Evolutionary conservation across 2,888 invertebrate species (phyloP).

Genomic region (Ectemnius cavifrons): DNA sequence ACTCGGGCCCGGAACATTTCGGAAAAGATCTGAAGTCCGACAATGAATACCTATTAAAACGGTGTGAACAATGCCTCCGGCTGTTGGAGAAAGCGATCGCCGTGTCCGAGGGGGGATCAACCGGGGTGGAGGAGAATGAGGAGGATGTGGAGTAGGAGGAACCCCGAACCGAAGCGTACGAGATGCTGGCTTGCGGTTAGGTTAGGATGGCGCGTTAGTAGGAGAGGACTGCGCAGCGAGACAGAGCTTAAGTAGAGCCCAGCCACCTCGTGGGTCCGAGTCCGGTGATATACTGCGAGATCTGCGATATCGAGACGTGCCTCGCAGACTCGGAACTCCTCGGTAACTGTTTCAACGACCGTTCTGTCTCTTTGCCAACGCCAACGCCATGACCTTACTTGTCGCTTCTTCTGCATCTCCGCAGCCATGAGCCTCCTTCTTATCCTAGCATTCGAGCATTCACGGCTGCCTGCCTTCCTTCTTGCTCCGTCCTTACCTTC

Average conservation of each 20-base stretch:
- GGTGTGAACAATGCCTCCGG: slow-evolving; percentile 72
- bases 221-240: slow-evolving; percentile 33
- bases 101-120: too few relatives aligned
- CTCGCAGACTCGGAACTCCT: slow-evolving; percentile 37
- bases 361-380: not conserved
- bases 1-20: slow-evolving; percentile 59
- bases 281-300: slow-evolving; percentile 76
- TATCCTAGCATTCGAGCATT: slow-evolving; percentile 3
- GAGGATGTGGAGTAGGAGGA: too few relatives aligned
- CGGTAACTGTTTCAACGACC: slow-evolving; percentile 15
- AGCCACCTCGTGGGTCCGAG: slow-evolving; percentile 59
- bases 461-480: not conserved
- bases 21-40: slow-evolving; percentile 66
- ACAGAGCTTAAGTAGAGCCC: slow-evolving; percentile 57
- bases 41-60: slow-evolving; percentile 76
- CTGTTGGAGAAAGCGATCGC: slow-evolving; percentile 30
- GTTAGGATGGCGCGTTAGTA: slow-evolving; percentile 51
- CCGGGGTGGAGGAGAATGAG: too few relatives aligned
- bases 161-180: too few relatives aligned
- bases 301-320: slow-evolving; percentile 69
- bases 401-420: not conserved
- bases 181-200: not conserved
- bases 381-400: not conserved
- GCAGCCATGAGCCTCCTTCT: slow-evolving; percentile 8
- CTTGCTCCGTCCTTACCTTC: not conserved